Conservation (phyloP, 2,888 invertebrate species). For the Agriopis marginaria region DNA sequence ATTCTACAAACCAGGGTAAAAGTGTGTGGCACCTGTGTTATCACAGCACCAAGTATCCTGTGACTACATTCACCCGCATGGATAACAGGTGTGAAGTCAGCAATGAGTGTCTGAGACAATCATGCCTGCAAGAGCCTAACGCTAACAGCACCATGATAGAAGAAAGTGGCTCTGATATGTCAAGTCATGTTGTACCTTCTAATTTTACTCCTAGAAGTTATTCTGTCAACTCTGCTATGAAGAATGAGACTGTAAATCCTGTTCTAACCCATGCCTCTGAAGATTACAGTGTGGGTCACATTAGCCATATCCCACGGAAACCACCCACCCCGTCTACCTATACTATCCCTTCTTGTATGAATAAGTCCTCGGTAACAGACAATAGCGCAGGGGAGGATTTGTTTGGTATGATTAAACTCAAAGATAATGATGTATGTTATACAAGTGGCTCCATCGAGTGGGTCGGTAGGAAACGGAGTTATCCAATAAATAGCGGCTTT, state of each 20-base stretch:
- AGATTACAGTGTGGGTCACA: conserved; percentile 64
- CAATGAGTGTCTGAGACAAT: conserved; percentile 43
- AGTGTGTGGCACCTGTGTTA: conserved; percentile 79
- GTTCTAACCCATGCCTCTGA: conserved; percentile 32
- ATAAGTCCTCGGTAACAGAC: conserved; percentile 51
- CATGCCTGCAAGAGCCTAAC: conserved; percentile 56
- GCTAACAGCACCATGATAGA: conserved; percentile 62
- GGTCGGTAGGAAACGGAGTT: conserved; percentile 78
- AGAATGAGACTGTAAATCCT: conserved; percentile 32
- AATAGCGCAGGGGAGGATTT: conserved; percentile 58
- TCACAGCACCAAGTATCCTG: conserved; percentile 76
- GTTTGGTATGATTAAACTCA: conserved; percentile 79
- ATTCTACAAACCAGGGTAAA: conserved; percentile 70
- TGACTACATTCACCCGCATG: conserved; percentile 71
- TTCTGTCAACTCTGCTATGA: conserved; percentile 20
- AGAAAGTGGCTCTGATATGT: conserved; percentile 45
- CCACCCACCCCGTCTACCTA: conserved; percentile 73
- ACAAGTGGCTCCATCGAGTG: conserved; percentile 81
- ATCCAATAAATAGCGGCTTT: conserved; percentile 78
- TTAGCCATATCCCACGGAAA: conserved; percentile 73
- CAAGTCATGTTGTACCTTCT: conserved; percentile 27
- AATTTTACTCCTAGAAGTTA: conserved; percentile 28
- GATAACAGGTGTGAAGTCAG: conserved; percentile 69
- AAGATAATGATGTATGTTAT: conserved; percentile 79
- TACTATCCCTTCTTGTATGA: conserved; percentile 64